These are phyloP conservation scores for Ommatoiulus sabulosus DNA, from an alignment of 2,888 invertebrate species.

Conservation along the genomic window DNA sequence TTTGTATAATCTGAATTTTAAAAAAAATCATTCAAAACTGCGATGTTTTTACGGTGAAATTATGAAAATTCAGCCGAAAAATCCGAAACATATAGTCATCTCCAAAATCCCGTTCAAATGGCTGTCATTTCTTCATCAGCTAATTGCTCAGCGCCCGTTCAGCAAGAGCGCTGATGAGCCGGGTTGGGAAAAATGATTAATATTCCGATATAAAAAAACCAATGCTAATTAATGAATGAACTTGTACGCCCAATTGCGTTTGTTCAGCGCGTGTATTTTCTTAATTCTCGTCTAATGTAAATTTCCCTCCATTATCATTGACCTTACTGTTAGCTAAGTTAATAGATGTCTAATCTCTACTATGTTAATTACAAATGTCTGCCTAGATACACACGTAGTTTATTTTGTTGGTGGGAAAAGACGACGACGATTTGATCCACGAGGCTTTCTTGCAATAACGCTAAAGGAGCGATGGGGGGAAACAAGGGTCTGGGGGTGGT, in stretches of 20 bases:
- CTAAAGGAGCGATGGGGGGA: neutral
- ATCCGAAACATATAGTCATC: too few relatives aligned
- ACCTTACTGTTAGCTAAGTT: slow-evolving; percentile 54
- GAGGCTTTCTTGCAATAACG: slow-evolving; percentile 29
- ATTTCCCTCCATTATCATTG: slow-evolving; percentile 52
- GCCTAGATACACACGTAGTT: slow-evolving; percentile 42
- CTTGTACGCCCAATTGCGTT: slow-evolving; percentile 35
- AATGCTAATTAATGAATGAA: slow-evolving; percentile 42
- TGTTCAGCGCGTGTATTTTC: slow-evolving; percentile 44
- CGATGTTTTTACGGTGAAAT: too few relatives aligned
- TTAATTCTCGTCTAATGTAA: slow-evolving; percentile 53
- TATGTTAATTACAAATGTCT: slow-evolving; percentile 52
- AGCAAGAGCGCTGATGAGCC: neutral
- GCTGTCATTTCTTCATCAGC: neutral
- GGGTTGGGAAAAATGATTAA: neutral
- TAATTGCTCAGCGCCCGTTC: neutral
- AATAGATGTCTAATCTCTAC: slow-evolving; percentile 54
- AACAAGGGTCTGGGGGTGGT: neutral
- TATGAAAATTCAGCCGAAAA: too few relatives aligned
- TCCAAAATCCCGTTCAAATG: neutral
- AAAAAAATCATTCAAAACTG: too few relatives aligned
- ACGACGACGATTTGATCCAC: slow-evolving; percentile 44
- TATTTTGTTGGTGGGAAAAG: slow-evolving; percentile 32
- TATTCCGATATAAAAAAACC: neutral
- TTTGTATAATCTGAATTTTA: too few relatives aligned